A percentile compares a stretch with the other conserved stretches of the same genome.
Evolutionary conservation across 2,888 invertebrate species (phyloP).

Genomic region (Dilophus febrilis): DNA sequence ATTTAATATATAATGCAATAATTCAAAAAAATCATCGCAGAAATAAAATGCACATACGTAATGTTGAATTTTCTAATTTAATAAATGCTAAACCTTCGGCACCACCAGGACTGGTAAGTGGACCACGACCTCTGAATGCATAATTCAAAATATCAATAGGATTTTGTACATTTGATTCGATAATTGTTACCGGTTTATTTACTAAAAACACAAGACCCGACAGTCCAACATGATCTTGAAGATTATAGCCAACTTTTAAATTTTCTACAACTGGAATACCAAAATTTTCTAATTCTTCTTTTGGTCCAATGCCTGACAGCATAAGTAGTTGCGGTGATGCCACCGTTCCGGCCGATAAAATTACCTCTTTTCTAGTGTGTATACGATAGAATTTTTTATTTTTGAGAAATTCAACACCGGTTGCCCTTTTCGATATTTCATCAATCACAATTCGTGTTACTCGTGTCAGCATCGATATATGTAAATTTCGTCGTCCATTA

Average conservation of each 20-base stretch:
- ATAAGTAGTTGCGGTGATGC: constrained; percentile 74
- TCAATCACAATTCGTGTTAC: constrained; percentile 52
- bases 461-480: constrained; percentile 49
- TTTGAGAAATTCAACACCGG: constrained; percentile 53
- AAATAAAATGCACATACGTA: constrained; percentile 14
- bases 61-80: constrained; percentile 40
- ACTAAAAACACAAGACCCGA: constrained; percentile 54
- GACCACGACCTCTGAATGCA: constrained; percentile 43
- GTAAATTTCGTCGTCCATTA: constrained; percentile 43
- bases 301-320: constrained; percentile 68
- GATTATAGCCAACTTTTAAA: constrained; percentile 60
- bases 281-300: constrained; percentile 37
- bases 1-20: not conserved
- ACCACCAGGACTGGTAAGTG: constrained; percentile 59
- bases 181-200: constrained; percentile 47
- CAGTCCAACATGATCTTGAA: constrained; percentile 65
- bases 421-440: constrained; percentile 37
- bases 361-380: constrained; percentile 52
- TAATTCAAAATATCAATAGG: constrained; percentile 45
- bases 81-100: constrained; percentile 61
- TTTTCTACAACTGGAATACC: constrained; percentile 46
- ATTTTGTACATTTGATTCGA: constrained; percentile 37
- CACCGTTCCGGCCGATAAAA: constrained; percentile 64
- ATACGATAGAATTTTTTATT: constrained; percentile 34
- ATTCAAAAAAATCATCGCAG: too few relatives aligned